phyloP scores from a whole-genome alignment of 2,113 vertebrate genomes.

The Poecilia latipinna region DNA sequence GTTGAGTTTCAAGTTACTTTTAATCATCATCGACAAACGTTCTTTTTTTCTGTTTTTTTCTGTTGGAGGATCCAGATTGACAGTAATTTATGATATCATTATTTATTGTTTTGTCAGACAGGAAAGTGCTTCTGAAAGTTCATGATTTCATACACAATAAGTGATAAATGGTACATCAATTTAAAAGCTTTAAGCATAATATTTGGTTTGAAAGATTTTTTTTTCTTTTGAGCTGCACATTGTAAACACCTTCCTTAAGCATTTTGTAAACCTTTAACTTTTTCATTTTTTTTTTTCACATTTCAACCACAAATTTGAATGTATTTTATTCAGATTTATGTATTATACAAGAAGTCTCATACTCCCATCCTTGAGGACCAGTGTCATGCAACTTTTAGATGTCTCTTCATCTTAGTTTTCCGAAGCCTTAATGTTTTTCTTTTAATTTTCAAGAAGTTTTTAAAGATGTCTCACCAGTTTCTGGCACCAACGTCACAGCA shows the following conservation, averaged over 20 bases:
- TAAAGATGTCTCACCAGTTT: no score
- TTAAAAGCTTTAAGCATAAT: neutral
- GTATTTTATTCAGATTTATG: no score
- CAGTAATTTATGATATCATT: neutral
- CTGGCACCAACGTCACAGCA: no score
- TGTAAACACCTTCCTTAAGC: neutral
- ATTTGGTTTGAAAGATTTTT: neutral
- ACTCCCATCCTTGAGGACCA: no score
- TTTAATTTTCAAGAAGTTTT: no score
- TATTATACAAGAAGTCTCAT: no score
- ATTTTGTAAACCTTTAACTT: neutral
- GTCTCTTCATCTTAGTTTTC: no score
- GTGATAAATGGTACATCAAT: neutral
- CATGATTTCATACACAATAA: neutral
- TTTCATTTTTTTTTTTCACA: no score
- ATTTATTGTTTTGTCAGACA: neutral
- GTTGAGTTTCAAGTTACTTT: constrained; percentile 36
- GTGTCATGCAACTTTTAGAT: no score
- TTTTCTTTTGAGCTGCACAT: neutral
- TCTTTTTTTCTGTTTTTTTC: neutral
- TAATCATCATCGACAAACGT: constrained; percentile 11
- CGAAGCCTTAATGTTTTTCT: no score
- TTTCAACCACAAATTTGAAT: no score
- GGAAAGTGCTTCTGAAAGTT: neutral
- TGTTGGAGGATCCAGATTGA: neutral